Evolutionary conservation across 2,797 vertebrate species (phyloP), one percentile per base, ranked within the genome.

Genomic region (Thalassophryne amazonica): DNA sequence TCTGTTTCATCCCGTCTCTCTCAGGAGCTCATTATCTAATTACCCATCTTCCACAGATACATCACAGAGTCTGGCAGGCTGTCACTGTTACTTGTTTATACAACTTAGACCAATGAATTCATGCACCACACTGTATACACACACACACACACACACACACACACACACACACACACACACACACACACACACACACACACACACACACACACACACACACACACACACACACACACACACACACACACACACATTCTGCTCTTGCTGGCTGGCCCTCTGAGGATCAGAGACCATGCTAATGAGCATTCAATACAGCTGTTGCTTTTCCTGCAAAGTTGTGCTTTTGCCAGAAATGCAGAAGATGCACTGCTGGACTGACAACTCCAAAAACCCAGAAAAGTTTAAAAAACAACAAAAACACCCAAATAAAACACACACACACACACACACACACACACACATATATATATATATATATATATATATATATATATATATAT

Each of bases 21-120:
- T 47, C 25, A 19, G 81, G 80, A 66, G 59, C 77, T 84, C 61
- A 75, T 86, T 87, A 83, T 80, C 72, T 59, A 67, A 84, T 84
- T 84, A 80, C 73, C 70, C 70, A 71, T 72, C 80, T 70, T 85
- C 70, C 63, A 60, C 47, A 63, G 61, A 59, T 80, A 54, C 78
- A 77, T 88, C 63, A 72, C 47, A 29, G 41, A 84, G 61, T 78
- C 82, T 81, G 78, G 64, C 83, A 81, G 61, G 65, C 84, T 83
- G 84, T 87, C 74, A 55, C 60, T 28, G 40, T 40, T 13, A 45
- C 64, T 79, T 84, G 73, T 83, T 80, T 77, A 35, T 83, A 43
- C 73, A 72, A 67, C 52, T 64, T 61, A 40, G n/a, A 75, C 69
- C 73, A 78, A 63, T n/a, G n/a, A n/a, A n/a, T n/a, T n/a, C n/a